These are phyloP conservation scores for Polyodon spathula DNA, from an alignment of 2,113 vertebrate species.

Conservation along the genomic window DNA sequence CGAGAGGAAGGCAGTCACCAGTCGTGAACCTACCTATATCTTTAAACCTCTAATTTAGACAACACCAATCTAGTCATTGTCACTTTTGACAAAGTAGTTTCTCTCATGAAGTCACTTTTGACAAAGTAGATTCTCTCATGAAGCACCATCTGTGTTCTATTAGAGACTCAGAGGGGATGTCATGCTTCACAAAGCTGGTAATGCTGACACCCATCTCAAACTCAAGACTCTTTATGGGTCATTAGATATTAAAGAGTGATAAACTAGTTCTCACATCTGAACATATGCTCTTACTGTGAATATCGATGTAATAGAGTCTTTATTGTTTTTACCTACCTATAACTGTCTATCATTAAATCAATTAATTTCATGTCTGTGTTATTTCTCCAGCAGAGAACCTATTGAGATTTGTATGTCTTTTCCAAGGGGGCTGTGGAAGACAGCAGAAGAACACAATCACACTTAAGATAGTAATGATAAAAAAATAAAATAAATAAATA, in stretches of 20 bases:
- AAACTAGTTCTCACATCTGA: constrained; percentile 39
- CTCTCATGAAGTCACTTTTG: constrained; percentile 35
- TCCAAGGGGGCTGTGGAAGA: not conserved
- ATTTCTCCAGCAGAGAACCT: constrained; percentile 4
- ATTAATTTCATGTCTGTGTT: not conserved
- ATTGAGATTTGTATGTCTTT: not conserved
- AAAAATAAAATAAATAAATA: too few species aligned
- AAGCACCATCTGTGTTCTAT: constrained; percentile 48
- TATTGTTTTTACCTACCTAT: not conserved
- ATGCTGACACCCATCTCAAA: constrained; percentile 34
- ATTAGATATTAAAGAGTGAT: constrained; percentile 50
- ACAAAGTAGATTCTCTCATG: constrained; percentile 37
- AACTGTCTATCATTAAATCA: not conserved
- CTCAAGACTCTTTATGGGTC: constrained; percentile 39
- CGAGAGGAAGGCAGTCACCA: too few species aligned
- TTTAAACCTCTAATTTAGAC: not conserved
- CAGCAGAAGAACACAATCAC: too few species aligned
- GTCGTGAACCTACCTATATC: too few species aligned
- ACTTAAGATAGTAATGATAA: too few species aligned
- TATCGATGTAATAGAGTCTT: constrained; percentile 17
- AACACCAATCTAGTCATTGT: constrained; percentile 17
- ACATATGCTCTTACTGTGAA: constrained; percentile 28
- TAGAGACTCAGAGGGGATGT: constrained; percentile 35
- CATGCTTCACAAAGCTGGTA: constrained; percentile 49
- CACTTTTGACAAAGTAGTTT: constrained; percentile 39